Conservation (phyloP, 2,888 invertebrate species). For the Drosophila macrospina region DNA sequence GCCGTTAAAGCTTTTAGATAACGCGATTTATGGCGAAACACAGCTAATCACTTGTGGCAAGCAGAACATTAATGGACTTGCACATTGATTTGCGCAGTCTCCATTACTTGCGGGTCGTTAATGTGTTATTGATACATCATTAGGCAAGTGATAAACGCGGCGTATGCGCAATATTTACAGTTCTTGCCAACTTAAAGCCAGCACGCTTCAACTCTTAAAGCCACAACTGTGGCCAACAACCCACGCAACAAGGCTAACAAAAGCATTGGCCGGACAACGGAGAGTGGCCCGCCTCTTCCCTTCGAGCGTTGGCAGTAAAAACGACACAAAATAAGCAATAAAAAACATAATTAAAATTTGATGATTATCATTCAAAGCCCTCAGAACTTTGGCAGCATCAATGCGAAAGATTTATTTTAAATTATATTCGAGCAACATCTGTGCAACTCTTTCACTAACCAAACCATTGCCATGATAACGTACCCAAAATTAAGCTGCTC, state of each 20-base stretch:
- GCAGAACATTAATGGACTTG: conserved; percentile 45
- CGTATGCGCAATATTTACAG: conserved; percentile 61
- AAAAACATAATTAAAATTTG: conserved; percentile 58
- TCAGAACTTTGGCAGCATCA: not conserved
- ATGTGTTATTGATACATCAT: conserved; percentile 75
- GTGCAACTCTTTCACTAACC: conserved; percentile 8
- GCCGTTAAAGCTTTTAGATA: conserved; percentile 44
- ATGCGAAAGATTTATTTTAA: not conserved
- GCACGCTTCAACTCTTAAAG: conserved; percentile 19
- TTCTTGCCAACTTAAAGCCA: conserved; percentile 44
- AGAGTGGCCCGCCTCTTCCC: conserved; percentile 2
- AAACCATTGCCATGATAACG: conserved; percentile 8
- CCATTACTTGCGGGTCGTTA: conserved; percentile 72
- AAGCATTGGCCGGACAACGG: not conserved
- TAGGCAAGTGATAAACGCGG: conserved; percentile 65
- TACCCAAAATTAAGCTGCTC: conserved; percentile 2
- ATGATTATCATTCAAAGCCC: conserved; percentile 48
- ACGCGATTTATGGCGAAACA: conserved; percentile 44
- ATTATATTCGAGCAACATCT: not conserved
- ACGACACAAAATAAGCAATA: conserved; percentile 1
- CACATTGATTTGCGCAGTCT: conserved; percentile 59
- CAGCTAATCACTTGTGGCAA: conserved; percentile 51
- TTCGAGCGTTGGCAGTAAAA: conserved; percentile 12
- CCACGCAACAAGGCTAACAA: conserved; percentile 5
- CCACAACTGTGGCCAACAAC: conserved; percentile 16